Percentiles rank a stretch among this genome's conserved stretches.
Conservation (phyloP, 2,888 invertebrate species). For the Sinohyriopsis cumingii region DNA sequence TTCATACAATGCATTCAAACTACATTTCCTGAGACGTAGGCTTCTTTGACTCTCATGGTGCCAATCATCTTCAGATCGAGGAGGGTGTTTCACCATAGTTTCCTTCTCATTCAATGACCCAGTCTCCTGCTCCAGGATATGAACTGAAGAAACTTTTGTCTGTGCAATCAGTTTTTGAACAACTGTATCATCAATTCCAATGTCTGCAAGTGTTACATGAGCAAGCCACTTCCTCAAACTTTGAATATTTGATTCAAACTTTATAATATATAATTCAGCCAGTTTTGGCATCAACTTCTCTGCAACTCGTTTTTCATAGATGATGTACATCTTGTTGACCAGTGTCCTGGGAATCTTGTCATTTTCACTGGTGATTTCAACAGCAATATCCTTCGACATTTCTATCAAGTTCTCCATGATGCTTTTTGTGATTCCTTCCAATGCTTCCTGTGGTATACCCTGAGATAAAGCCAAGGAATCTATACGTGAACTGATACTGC, state of each 20-base stretch:
- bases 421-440: slow-evolving; percentile 35
- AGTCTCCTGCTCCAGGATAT: neutral
- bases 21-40: slow-evolving; percentile 8
- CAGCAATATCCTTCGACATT: slow-evolving; percentile 27
- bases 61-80: neutral
- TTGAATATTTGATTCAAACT: slow-evolving; percentile 37
- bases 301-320: slow-evolving; percentile 60
- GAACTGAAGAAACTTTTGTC: neutral
- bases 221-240: slow-evolving; percentile 31
- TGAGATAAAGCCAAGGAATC: neutral
- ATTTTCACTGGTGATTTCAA: slow-evolving; percentile 13
- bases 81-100: neutral
- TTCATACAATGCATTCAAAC: slow-evolving; percentile 18
- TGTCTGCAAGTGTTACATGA: slow-evolving; percentile 31
- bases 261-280: slow-evolving; percentile 48
- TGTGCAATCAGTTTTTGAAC: neutral
- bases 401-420: slow-evolving; percentile 36
- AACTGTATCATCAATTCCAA: slow-evolving; percentile 32
- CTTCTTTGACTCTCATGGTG: too few species aligned
- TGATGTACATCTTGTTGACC: slow-evolving; percentile 55
- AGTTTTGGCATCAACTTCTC: slow-evolving; percentile 44
- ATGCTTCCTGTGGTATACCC: slow-evolving; percentile 19
- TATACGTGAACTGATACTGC: too few species aligned
- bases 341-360: slow-evolving; percentile 14
- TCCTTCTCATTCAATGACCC: neutral